Evolutionary conservation across 1,140 invertebrate genomes (phyloP).

Genomic region (Drosophila arizonae): DNA sequence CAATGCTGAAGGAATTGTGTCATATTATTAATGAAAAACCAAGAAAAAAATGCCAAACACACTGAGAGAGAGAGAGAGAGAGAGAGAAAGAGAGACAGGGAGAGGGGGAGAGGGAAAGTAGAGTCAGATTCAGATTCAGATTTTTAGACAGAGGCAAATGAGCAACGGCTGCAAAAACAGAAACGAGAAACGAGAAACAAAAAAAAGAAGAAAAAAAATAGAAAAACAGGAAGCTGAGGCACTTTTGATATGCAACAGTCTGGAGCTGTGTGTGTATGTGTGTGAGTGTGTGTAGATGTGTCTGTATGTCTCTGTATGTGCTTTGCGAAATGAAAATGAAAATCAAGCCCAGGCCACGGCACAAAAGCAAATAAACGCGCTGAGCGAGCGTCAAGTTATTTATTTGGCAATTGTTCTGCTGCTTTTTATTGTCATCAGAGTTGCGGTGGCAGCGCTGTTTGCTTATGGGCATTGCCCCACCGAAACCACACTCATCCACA

Average conservation of each 20-base stretch:
- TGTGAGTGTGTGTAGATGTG: slow-evolving; percentile 22
- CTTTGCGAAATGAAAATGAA: slow-evolving; percentile 64
- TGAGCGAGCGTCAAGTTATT: slow-evolving; percentile 73
- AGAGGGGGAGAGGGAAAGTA: neutral
- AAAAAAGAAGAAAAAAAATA: slow-evolving; percentile 34
- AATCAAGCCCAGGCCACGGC: slow-evolving; percentile 55
- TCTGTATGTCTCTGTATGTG: slow-evolving; percentile 21
- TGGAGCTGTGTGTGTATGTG: slow-evolving; percentile 11
- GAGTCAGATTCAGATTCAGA: slow-evolving; percentile 24
- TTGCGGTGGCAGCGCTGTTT: slow-evolving; percentile 57
- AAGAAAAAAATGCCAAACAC: slow-evolving; percentile 18
- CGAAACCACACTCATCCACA: slow-evolving; percentile 8
- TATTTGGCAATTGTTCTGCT: slow-evolving; percentile 75
- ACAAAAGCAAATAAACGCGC: slow-evolving; percentile 72
- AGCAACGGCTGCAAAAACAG: slow-evolving; percentile 46
- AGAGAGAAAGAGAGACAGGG: neutral
- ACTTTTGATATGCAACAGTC: slow-evolving; percentile 73
- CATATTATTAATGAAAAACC: slow-evolving; percentile 79
- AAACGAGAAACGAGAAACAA: slow-evolving; percentile 26
- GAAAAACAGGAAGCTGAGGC: slow-evolving; percentile 66
- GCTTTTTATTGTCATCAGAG: slow-evolving; percentile 73
- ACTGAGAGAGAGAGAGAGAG: neutral
- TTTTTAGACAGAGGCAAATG: slow-evolving; percentile 52
- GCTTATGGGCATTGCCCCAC: slow-evolving; percentile 63
- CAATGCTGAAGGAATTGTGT: slow-evolving; percentile 75